Evolutionary conservation across 2,888 invertebrate genomes (phyloP), one percentile per base, ranked within the genome.

Genomic region (Dromius quadrimaculatus): DNA sequence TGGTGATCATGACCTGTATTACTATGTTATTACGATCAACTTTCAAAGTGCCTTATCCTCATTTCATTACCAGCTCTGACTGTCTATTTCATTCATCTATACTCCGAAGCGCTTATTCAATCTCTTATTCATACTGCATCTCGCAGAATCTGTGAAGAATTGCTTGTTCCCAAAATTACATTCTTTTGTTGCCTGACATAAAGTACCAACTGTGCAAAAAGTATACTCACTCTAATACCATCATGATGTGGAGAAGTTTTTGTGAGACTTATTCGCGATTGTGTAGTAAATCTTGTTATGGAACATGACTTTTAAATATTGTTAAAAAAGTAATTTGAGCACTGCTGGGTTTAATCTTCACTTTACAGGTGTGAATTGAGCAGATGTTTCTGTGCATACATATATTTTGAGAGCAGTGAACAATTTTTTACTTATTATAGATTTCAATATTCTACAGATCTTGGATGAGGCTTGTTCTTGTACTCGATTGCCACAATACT

Each of bases 1-100:
- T 38, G 15, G 15, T 6, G 15, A 38, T 38, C 15, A 38, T n/a
- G n/a, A n/a, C 15, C 11, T 1, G 38, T 38, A 13, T 38, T 6
- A 13, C 11, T 13, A 38, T 38, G 15, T 38, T 38, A 15, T 38
- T 15, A 38, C 38, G 15, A 38, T 38, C 38, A 13, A 34, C 34
- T 34, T 34, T 34, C 9, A n/a, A 34, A 38, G 13, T 11, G 38
- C 34, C 11, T 34, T 38, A 13, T 38, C 13, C 38, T 38, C 38
- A 38, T 59, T 59, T 59, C 59, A 59, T 59, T 59, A 59, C 9
- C 59, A 59, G 34, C 59, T 36, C 59, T 59, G 59, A 59, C 59
- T 59, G 19, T 34, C 36, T 36, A 11, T 59, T 59, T 59, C 36
- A 59, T 59, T 59, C 59, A 59, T 54, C 15, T 13, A 54, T 47